Percentiles rank a stretch among this genome's conserved stretches.
These are phyloP conservation scores for Prunella strophiata DNA, from an alignment of 2,797 vertebrate genomes.

Conservation along the genomic window DNA sequence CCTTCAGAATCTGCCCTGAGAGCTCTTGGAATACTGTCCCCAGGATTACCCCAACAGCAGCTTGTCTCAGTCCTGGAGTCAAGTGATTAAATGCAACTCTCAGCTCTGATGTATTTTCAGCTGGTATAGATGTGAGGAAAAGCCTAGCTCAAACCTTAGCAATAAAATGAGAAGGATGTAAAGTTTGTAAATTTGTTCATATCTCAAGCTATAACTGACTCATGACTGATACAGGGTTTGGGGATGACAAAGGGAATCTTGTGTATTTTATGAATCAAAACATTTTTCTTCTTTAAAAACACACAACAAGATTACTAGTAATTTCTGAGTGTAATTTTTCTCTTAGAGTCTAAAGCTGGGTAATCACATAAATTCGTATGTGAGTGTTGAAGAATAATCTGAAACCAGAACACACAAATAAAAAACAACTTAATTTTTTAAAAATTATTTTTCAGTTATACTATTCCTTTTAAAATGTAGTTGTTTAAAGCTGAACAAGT, in stretches of 20 bases:
- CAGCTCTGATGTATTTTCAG: background rate
- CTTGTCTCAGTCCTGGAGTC: background rate
- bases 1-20: background rate
- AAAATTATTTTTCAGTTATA: background rate
- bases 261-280: background rate
- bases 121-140: background rate
- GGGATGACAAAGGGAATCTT: background rate
- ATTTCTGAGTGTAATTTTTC: background rate
- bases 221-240: background rate
- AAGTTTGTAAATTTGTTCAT: background rate
- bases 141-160: background rate
- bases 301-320: background rate
- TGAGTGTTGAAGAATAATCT: background rate
- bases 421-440: background rate
- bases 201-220: background rate
- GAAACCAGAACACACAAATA: background rate
- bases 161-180: background rate
- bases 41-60: background rate
- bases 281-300: constrained; percentile 13
- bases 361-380: background rate
- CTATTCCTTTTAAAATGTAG: background rate
- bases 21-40: background rate
- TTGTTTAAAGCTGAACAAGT: background rate
- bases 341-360: background rate
- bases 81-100: background rate